A percentile compares a stretch with the other conserved stretches of the same genome.
Evolutionary conservation across 2,113 vertebrate species (phyloP).

Genomic region (Vulpes lagopus): DNA sequence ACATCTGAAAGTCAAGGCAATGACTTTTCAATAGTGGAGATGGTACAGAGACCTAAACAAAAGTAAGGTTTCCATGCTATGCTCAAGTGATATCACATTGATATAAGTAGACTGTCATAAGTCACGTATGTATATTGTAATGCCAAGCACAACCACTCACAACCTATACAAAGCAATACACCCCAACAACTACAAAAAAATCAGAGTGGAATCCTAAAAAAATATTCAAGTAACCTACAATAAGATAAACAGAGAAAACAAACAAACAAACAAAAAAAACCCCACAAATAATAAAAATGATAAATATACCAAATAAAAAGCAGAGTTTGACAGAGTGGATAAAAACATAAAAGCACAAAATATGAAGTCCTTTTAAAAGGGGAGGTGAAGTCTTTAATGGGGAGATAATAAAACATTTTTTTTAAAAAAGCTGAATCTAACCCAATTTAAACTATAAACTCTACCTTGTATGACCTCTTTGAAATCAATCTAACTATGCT

Average conservation of each 20-base stretch:
- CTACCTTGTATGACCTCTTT: neutral
- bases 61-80: neutral
- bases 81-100: neutral
- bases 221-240: neutral
- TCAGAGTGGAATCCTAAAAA: neutral
- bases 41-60: neutral
- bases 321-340: neutral
- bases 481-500: neutral
- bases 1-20: constrained; percentile 6
- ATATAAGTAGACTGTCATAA: neutral
- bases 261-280: neutral
- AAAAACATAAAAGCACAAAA: neutral
- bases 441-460: neutral
- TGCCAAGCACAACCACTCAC: neutral
- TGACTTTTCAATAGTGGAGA: neutral
- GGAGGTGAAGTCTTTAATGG: rapidly evolving
- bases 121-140: neutral
- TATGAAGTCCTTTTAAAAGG: neutral
- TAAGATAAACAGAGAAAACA: neutral
- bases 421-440: neutral
- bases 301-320: neutral
- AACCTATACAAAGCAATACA: neutral
- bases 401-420: neutral
- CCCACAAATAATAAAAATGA: neutral
- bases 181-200: neutral